Base-by-base conservation (phyloP, 2,888 invertebrate genomes). In the Sinopyrophorus schimmeli region DNA sequence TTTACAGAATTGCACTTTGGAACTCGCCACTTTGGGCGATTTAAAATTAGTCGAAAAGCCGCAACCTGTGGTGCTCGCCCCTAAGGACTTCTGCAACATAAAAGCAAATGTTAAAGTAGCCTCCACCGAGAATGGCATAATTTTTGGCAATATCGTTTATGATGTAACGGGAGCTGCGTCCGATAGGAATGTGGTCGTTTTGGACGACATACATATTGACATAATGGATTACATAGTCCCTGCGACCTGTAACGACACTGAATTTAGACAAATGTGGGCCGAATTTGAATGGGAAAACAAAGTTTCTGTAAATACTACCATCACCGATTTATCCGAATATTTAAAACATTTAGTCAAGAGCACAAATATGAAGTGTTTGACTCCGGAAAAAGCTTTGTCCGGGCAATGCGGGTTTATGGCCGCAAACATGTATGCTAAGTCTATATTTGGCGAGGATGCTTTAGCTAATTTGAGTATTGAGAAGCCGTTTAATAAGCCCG, bases 261-360 rank as follows among this genome's bases (percentile, higher is more conserved):
- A 99, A 77, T 99, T 99, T 80, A 77, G 99, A 3, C 89, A 92
- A 75, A 99, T 99, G 99, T 99, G 99, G 99, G 94, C 96, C 2
- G 98, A 98, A 79, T 99, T 99, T 77, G 99, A 99, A 76, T 99
- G 99, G 99, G 99, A 99, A 78, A 99, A 99, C 76, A 99, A 99
- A 82, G 95, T 64, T 2, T 60, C 64, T 3, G 64, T 64, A 3
- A 59, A 93, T 72, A 99, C 99, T 1, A 86, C 86, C 35, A 84
- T 99, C 57, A 89, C 89, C 0, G 96, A 97, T 71, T 79, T 99
- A 46, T 83, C 90, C 57, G 93, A 93, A 59, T 99, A 97, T 76
- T 79, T 99, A 42, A 85, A 88, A 52, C 95, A 97, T 69, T 78
- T 99, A 38, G 78, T 98, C 44, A 86, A 87, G 58, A 92, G 92